Percentiles rank a stretch among this genome's conserved stretches.
Evolutionary conservation across 92 coral and sea anemone species (phyloP).

Genomic region (Palythoa grandiflora): DNA sequence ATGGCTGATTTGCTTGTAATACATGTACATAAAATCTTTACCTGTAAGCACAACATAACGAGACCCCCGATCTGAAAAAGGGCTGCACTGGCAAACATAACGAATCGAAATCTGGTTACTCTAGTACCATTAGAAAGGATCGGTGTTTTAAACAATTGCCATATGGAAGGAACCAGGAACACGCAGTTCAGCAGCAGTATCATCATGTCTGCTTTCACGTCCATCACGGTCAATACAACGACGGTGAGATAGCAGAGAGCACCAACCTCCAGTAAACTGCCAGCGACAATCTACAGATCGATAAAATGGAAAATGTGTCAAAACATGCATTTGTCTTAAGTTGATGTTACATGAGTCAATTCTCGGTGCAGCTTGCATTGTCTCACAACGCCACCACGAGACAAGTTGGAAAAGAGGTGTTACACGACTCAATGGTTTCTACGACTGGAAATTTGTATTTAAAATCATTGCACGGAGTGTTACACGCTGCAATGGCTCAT

Average conservation of each 20-base stretch:
- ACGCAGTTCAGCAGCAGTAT: slow-evolving; percentile 86
- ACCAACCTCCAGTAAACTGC: slow-evolving; percentile 77
- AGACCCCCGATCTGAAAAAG: slow-evolving; percentile 76
- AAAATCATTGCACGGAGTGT: too few relatives aligned
- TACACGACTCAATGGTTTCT: too few relatives aligned
- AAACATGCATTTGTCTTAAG: neutral
- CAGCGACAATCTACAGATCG: slow-evolving; percentile 68
- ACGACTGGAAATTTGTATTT: too few relatives aligned
- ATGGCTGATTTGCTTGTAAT: neutral
- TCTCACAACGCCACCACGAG: too few relatives aligned
- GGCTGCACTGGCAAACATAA: slow-evolving; percentile 52
- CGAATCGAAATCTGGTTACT: slow-evolving; percentile 4
- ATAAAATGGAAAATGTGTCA: neutral
- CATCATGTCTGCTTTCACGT: slow-evolving; percentile 63
- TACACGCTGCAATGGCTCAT: too few relatives aligned
- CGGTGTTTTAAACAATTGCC: slow-evolving; percentile 67
- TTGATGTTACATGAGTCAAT: too few relatives aligned
- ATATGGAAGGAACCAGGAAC: slow-evolving; percentile 71
- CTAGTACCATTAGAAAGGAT: neutral
- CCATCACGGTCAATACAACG: slow-evolving; percentile 54
- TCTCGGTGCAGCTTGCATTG: too few relatives aligned
- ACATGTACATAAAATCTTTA: neutral
- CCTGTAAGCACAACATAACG: slow-evolving; percentile 52
- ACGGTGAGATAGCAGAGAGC: slow-evolving; percentile 83
- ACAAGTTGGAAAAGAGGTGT: too few relatives aligned